phyloP scores from a whole-genome alignment of 2,797 vertebrate genomes.

The Gadopsis bispinosus region DNA sequence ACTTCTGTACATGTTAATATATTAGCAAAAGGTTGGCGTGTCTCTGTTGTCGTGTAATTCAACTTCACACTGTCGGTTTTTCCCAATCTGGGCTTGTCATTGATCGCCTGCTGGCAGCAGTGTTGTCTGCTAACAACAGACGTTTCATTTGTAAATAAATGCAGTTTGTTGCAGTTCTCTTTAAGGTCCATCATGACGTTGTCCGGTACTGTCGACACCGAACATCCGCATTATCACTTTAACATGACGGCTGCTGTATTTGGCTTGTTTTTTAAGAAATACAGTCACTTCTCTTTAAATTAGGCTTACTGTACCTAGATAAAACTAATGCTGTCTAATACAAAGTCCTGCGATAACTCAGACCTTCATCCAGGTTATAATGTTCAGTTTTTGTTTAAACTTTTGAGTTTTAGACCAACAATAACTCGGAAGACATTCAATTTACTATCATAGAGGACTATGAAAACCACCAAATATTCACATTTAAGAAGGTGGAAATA shows the following conservation, averaged over 20 bases:
- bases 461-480: background rate
- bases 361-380: background rate
- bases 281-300: background rate
- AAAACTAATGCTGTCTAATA: background rate
- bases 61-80: conserved; percentile 13
- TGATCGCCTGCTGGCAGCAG: conserved; percentile 27
- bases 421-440: background rate
- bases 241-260: conserved; percentile 11
- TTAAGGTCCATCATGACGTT: conserved; percentile 21
- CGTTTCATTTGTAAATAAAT: conserved; percentile 22
- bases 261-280: background rate
- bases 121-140: conserved; percentile 48
- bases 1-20: conserved; percentile 1
- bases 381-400: background rate
- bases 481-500: background rate
- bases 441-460: background rate
- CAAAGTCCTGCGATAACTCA: background rate
- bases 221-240: conserved; percentile 54
- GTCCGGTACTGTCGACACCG: conserved; percentile 30
- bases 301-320: no score
- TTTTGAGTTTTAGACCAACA: background rate
- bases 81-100: conserved; percentile 32
- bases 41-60: conserved; percentile 14
- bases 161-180: conserved; percentile 30
- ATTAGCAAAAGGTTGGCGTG: conserved; percentile 34